These are phyloP conservation scores for Pantherophis alleghaniensis DNA, from an alignment of 2,797 vertebrate genomes.

Conservation along the genomic window DNA sequence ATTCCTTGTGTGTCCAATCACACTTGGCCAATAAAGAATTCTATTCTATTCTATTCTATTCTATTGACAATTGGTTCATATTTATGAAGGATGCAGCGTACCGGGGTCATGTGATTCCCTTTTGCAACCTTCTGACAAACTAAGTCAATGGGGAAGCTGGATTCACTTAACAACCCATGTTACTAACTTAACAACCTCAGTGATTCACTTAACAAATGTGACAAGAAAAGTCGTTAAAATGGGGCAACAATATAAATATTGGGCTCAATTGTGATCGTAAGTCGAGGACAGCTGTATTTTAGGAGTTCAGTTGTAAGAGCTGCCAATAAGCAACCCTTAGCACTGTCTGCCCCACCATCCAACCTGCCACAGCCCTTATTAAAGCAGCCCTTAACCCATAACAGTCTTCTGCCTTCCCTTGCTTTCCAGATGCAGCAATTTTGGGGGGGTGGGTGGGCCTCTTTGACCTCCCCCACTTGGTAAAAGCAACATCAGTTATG, in stretches of 20 bases:
- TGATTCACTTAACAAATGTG: background rate
- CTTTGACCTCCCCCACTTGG: background rate
- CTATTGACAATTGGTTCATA: background rate
- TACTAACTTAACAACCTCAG: background rate
- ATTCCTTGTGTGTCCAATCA: too few species aligned
- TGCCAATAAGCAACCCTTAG: background rate
- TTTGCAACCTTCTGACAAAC: background rate
- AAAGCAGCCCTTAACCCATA: background rate
- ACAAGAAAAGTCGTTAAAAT: too few species aligned
- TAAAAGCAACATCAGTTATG: background rate
- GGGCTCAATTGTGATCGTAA: background rate
- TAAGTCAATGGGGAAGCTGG: background rate
- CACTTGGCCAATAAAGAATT: too few species aligned
- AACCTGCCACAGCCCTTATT: background rate
- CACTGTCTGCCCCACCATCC: background rate
- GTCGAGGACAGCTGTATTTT: background rate
- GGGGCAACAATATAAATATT: background rate
- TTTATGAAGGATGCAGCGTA: background rate
- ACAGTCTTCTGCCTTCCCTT: background rate
- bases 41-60: too few species aligned
- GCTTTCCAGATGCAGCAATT: background rate
- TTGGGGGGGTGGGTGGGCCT: background rate
- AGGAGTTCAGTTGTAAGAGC: background rate
- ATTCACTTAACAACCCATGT: background rate
- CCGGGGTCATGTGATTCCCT: background rate